Conservation (phyloP, 2,797 vertebrate species). For the Percopsis omiscomaycus region DNA sequence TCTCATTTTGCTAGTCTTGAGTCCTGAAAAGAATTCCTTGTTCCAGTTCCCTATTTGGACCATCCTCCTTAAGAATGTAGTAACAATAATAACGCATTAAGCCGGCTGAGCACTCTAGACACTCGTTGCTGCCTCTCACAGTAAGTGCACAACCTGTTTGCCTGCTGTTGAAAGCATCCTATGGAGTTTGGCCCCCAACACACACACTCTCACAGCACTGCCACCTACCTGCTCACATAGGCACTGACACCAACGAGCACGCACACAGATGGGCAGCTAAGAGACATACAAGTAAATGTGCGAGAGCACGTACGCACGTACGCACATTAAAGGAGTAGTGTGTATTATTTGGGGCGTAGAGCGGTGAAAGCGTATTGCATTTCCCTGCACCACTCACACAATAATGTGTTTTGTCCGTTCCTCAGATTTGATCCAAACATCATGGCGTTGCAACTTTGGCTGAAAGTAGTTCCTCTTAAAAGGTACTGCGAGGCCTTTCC, state of each 20-base stretch:
- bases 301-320: constrained; percentile 1
- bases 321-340: constrained; percentile 10
- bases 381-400: no score
- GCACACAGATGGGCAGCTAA: constrained; percentile 6
- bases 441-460: no score
- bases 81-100: constrained; percentile 84
- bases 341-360: no score
- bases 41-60: constrained; percentile 58
- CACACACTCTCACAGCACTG: neutral
- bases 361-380: no score
- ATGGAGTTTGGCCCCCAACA: constrained; percentile 33
- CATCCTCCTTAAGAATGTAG: constrained; percentile 75
- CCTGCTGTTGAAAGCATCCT: constrained; percentile 77
- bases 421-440: no score
- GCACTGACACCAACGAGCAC: constrained; percentile 16
- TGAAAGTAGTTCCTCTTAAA: no score
- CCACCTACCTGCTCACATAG: no score
- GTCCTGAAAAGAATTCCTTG: constrained; percentile 73
- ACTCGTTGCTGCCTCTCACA: constrained; percentile 75
- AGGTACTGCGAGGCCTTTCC: no score
- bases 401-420: no score
- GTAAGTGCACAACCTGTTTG: constrained; percentile 77
- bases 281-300: no score
- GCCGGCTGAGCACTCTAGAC: constrained; percentile 74
- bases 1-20: constrained; percentile 53